A percentile compares a stretch with the other conserved stretches of the same genome.
Conservation (phyloP, 1,140 invertebrate species). For the Heliconius congener region DNA sequence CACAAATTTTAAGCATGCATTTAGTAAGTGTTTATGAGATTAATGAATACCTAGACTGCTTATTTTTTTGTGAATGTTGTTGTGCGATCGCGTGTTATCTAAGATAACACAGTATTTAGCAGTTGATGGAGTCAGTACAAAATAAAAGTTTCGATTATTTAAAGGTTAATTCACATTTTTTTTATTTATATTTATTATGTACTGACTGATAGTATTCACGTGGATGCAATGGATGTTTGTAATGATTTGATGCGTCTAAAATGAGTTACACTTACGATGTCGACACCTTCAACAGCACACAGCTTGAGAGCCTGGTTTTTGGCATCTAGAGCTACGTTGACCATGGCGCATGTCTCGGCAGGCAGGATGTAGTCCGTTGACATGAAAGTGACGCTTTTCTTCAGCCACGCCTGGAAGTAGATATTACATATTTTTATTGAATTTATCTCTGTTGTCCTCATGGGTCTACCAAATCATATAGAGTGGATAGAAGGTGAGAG, state of each 20-base stretch:
- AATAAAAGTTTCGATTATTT: background rate
- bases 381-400: constrained; percentile 96
- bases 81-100: constrained; percentile 18
- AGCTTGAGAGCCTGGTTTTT: constrained; percentile 98
- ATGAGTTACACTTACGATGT: constrained; percentile 89
- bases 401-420: constrained; percentile 91
- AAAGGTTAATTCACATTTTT: background rate
- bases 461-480: no score
- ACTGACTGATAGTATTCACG: constrained; percentile 8
- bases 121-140: constrained; percentile 24
- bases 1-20: constrained; percentile 5
- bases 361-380: constrained; percentile 99
- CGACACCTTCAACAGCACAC: constrained; percentile 97
- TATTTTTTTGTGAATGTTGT: constrained; percentile 6
- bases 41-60: constrained; percentile 4
- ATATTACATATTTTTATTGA: background rate
- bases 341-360: constrained; percentile 99
- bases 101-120: constrained; percentile 24
- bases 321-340: constrained; percentile 97
- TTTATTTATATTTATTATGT: background rate
- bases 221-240: constrained; percentile 22
- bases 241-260: constrained; percentile 31
- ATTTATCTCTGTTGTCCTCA: no score
- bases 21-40: background rate
- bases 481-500: no score